Evolutionary conservation across 2,888 invertebrate genomes (phyloP).

Genomic region (Pristionchus mayeri): DNA sequence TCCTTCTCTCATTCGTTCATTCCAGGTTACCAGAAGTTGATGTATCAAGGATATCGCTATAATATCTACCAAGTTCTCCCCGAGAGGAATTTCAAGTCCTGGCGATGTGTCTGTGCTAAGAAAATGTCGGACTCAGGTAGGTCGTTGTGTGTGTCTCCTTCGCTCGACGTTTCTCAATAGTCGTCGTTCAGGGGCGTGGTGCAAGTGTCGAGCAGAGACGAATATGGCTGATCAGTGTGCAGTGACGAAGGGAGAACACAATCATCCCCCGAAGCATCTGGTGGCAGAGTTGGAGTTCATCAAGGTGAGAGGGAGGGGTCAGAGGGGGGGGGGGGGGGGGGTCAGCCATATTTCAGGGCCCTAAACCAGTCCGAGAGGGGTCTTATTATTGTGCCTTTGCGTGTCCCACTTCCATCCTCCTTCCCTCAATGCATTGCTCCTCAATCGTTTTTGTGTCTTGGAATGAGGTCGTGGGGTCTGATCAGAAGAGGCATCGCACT

Average conservation of each 20-base stretch:
- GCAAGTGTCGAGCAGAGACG: slow-evolving; percentile 75
- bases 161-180: slow-evolving; percentile 12
- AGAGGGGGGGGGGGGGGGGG: not conserved
- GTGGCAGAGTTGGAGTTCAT: slow-evolving; percentile 75
- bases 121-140: slow-evolving; percentile 69
- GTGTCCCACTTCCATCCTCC: slow-evolving; percentile 33
- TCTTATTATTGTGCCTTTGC: slow-evolving; percentile 35
- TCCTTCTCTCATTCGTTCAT: not conserved
- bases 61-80: slow-evolving; percentile 72
- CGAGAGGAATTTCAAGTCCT: slow-evolving; percentile 71
- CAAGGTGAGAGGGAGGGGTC: slow-evolving; percentile 63
- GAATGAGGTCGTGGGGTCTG: slow-evolving; percentile 24
- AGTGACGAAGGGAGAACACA: slow-evolving; percentile 73
- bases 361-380: slow-evolving; percentile 16
- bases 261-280: slow-evolving; percentile 73
- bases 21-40: slow-evolving; percentile 73
- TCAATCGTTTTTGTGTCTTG: slow-evolving; percentile 43
- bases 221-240: slow-evolving; percentile 73
- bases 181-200: slow-evolving; percentile 59
- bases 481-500: slow-evolving; percentile 29
- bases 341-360: not conserved
- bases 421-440: slow-evolving; percentile 32
- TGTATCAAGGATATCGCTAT: slow-evolving; percentile 75
- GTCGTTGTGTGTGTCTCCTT: not conserved
- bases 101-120: slow-evolving; percentile 76